Evolutionary conservation across 2,888 invertebrate genomes (phyloP), one percentile per base, ranked within the genome.

Genomic region (Pharmacophagus antenor): DNA sequence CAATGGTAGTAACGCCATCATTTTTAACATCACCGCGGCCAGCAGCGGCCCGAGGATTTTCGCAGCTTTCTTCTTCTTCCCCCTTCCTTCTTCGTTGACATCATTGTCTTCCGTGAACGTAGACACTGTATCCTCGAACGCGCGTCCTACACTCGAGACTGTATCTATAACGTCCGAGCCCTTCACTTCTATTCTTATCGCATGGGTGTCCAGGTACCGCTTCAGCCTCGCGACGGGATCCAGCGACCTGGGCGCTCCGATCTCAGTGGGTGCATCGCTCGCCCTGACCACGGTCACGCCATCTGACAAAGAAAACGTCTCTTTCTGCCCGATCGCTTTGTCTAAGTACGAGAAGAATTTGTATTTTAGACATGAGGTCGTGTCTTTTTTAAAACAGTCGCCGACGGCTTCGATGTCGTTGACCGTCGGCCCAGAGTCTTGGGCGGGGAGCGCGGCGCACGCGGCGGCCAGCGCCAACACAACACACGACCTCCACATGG

Each of bases 301-400:
- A 68, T 96, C 96, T 59, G 95, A 94, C 47, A 96, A 82, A 8
- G 95, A 93, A 75, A 96, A 95, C 63, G 93, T 94, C 74, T 96
- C 96, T 80, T 95, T 95, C 70, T 94, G 94, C 52, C 94, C 94
- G 62, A 96, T 91, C 91, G 95, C 94, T 84, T 96, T 96, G 89
- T 96, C 96, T 68, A 96, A 95, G 84, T 94, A 96, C 21, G 95
- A 94, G 91, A 96, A 95, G 77, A 96, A 93, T 80, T 96, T 96
- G 91, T 95, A 95, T 83, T 96, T 96, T 73, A 96, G 93, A 82
- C 96, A 96, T 82, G 95, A 94, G 69, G 95, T 94, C 25, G 96
- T 95, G 77, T 96, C 96, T 84, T 96, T 96, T 73, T 94, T 93
- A 65, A 95, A 85, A 78, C 96, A 96, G 74, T 96, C 96, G 77